Evolutionary conservation across 2,113 vertebrate species (phyloP).

Genomic region (Podarcis cretensis): DNA sequence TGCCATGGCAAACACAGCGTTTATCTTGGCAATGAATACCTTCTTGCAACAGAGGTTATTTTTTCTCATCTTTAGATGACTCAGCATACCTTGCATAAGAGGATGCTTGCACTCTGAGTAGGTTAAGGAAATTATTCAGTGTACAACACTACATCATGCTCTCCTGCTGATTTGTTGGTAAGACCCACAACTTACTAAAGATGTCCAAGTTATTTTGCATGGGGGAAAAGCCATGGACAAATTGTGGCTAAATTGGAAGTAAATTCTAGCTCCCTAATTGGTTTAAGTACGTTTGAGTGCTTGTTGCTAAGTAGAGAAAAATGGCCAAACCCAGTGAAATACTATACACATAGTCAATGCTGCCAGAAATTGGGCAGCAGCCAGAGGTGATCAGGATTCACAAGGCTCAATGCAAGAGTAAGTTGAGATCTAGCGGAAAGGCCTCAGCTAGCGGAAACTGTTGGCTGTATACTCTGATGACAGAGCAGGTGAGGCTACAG

Average conservation of each 20-base stretch:
- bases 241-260: not conserved
- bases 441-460: no score
- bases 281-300: no score
- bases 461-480: no score
- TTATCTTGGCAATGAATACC: conserved; percentile 9
- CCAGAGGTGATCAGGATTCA: not conserved
- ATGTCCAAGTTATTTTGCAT: conserved; percentile 30
- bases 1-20: not conserved
- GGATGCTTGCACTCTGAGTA: not conserved
- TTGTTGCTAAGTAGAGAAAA: not conserved
- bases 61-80: not conserved
- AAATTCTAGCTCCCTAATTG: not conserved
- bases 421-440: no score
- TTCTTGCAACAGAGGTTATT: conserved; percentile 29
- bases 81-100: not conserved
- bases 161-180: not conserved
- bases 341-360: not conserved
- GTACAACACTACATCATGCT: not conserved
- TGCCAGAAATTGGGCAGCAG: not conserved
- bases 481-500: no score
- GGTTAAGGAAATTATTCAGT: not conserved
- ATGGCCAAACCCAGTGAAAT: not conserved
- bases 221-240: not conserved
- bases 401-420: not conserved
- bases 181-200: not conserved